Evolutionary conservation across 2,888 invertebrate species (phyloP).

Genomic region (Acanthococcus lagerstroemiae): DNA sequence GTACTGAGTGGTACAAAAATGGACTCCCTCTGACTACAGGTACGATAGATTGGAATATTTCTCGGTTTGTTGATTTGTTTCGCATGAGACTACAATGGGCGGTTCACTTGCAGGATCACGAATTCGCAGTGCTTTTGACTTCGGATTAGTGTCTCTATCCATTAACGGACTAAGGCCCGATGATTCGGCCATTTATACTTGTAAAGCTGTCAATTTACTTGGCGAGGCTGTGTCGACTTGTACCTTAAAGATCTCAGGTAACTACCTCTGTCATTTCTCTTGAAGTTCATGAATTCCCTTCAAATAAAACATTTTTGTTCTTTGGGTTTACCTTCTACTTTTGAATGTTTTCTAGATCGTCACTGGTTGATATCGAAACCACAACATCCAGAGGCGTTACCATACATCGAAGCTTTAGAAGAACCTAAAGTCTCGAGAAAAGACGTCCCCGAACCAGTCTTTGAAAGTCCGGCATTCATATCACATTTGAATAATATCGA

Average conservation of each 20-base stretch:
- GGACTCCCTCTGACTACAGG: slow-evolving; percentile 76
- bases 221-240: slow-evolving; percentile 92
- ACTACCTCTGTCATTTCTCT: too few species aligned
- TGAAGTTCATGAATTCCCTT: too few species aligned
- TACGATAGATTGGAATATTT: slow-evolving; percentile 20
- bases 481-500: slow-evolving; percentile 83
- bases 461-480: slow-evolving; percentile 79
- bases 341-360: slow-evolving; percentile 48
- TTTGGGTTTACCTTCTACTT: too few species aligned
- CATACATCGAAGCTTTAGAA: slow-evolving; percentile 76
- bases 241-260: slow-evolving; percentile 67
- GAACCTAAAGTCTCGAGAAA: slow-evolving; percentile 58
- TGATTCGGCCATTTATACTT: slow-evolving; percentile 91
- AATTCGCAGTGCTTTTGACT: slow-evolving; percentile 88
- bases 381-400: slow-evolving; percentile 78
- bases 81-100: not conserved
- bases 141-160: slow-evolving; percentile 87
- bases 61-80: not conserved
- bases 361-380: slow-evolving; percentile 81
- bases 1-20: slow-evolving; percentile 88
- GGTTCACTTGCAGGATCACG: slow-evolving; percentile 48
- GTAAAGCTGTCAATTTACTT: slow-evolving; percentile 82
- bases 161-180: slow-evolving; percentile 77
- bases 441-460: slow-evolving; percentile 64
- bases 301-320: too few species aligned